Evolutionary conservation across 2,888 invertebrate species (phyloP), one percentile per base, ranked within the genome.

Genomic region (Agrilus cyanescens): DNA sequence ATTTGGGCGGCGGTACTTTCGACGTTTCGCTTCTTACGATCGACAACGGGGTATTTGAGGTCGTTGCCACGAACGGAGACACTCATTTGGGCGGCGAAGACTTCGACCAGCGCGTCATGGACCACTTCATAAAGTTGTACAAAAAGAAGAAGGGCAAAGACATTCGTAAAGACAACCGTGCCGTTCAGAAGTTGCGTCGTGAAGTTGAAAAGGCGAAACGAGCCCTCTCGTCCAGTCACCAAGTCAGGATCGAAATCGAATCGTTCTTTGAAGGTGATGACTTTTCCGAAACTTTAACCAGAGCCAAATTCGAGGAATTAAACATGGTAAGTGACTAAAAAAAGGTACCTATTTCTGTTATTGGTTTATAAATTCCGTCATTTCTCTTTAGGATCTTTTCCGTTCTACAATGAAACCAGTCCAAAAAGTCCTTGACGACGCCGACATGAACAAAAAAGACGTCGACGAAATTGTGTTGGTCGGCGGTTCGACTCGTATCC

Each of bases 111-210:
- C 78, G 93, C 53, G 93, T 96, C 4, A 94, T 96, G 93, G 95
- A 97, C 59, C 94, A 98, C 71, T 97, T 98, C 74, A 91, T 95
- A 67, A 96, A 97, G 68, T 68, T 96, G 63, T 93, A 93, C 80
- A 95, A 96, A 76, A 95, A 94, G 76, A 95, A 96, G 82, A 91
- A 89, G 78, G 91, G 93, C 67, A 94, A 94, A 71, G 94, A 96
- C 64, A 88, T 95, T 67, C 80, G 94, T 53, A 90, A 87, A 65
- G 93, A 94, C 67, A 85, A 89, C 71, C 79, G 94, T 48, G 93
- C 95, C 46, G 89, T 95, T 3, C 95, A 95, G 72, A 95, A 95
- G 67, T 74, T 96, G 58, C 82, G 95, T 69, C 85, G 95, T 66
- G 96, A 95, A 70, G 95, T 95, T 16, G 96, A 96, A 66, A 95